A percentile compares a stretch with the other conserved stretches of the same genome.
Conservation (phyloP, 2,888 invertebrate species). For the Pogonocherus hispidulus region DNA sequence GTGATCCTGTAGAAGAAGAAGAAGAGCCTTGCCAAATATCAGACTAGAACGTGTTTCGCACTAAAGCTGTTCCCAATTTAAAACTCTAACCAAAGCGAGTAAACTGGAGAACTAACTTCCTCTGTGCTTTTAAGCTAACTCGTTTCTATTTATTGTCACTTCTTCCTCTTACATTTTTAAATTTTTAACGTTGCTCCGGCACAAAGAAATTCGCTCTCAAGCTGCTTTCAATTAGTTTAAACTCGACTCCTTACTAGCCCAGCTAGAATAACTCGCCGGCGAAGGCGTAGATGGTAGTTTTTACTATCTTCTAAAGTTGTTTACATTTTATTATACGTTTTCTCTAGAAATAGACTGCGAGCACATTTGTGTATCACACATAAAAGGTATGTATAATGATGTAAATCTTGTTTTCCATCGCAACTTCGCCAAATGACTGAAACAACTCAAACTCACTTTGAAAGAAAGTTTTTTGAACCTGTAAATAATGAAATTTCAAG, state of each 20-base stretch:
- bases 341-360: background rate
- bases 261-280: conserved; percentile 21
- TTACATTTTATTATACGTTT: background rate
- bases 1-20: too few relatives aligned
- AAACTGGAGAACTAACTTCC: conserved; percentile 11
- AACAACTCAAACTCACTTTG: too few relatives aligned
- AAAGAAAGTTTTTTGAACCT: too few relatives aligned
- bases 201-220: conserved; percentile 11
- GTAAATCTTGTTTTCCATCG: too few relatives aligned
- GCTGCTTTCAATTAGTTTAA: conserved; percentile 28
- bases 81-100: conserved; percentile 5
- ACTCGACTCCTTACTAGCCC: conserved; percentile 17
- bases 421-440: too few relatives aligned
- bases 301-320: background rate
- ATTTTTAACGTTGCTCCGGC: conserved; percentile 10
- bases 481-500: too few relatives aligned
- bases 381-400: too few relatives aligned
- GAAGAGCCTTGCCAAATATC: background rate
- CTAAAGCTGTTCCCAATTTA: conserved; percentile 7
- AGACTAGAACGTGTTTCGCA: background rate
- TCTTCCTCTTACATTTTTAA: conserved; percentile 24
- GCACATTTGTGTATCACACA: background rate
- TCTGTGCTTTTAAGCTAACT: conserved; percentile 32
- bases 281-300: background rate
- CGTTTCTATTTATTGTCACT: conserved; percentile 35